Evolutionary conservation across 2,888 invertebrate species (phyloP).

Genomic region (Tricholauxania praeusta): DNA sequence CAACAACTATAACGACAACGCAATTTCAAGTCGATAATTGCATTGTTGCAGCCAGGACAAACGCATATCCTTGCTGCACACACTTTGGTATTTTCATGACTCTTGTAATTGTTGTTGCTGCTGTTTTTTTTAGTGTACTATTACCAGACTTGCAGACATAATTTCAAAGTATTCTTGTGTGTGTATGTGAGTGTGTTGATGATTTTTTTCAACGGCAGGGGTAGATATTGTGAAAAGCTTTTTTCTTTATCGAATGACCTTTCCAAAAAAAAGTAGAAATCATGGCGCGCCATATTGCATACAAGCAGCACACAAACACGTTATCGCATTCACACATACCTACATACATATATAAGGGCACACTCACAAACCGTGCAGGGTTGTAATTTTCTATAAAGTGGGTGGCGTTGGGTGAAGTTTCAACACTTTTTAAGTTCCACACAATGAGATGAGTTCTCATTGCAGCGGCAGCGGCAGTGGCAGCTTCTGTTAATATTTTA

Average conservation of each 20-base stretch:
- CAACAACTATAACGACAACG: conserved; percentile 4
- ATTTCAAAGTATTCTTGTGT: too few relatives aligned
- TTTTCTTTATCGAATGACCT: conserved; percentile 2
- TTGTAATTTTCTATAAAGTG: conserved; percentile 1
- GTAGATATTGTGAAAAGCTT: not conserved
- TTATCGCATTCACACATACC: too few relatives aligned
- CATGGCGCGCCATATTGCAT: too few relatives aligned
- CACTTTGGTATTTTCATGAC: not conserved
- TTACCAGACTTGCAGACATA: too few relatives aligned
- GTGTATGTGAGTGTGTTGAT: too few relatives aligned
- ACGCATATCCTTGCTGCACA: conserved; percentile 26
- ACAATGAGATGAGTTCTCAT: not conserved
- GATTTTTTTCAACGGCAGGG: too few relatives aligned
- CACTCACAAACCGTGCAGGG: not conserved
- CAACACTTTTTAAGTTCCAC: conserved; percentile 12
- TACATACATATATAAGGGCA: too few relatives aligned
- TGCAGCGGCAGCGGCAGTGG: conserved; percentile 10
- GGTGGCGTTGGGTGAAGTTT: not conserved
- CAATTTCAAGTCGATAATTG: conserved; percentile 19
- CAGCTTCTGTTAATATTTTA: conserved; percentile 54
- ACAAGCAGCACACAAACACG: too few relatives aligned
- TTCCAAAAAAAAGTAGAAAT: too few relatives aligned
- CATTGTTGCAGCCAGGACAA: conserved; percentile 10
- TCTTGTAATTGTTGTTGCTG: not conserved
- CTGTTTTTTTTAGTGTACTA: conserved; percentile 1